Evolutionary conservation across 2,888 invertebrate species (phyloP), one percentile per base, ranked within the genome.

Genomic region (Agrotis ipsilon): DNA sequence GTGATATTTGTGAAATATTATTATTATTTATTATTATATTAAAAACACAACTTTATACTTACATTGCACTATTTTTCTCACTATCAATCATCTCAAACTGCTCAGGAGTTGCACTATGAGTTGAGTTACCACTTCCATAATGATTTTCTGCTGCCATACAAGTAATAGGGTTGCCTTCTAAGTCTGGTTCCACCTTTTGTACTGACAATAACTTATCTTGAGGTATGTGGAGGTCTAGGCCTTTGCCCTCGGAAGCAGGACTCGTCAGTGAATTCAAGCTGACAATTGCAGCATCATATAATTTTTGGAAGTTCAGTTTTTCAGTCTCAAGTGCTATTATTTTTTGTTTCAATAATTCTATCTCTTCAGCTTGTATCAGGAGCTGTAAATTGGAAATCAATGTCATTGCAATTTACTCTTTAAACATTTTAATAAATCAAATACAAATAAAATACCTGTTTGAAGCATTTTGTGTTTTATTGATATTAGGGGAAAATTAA

Each of bases 51-150:
- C 27, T 21, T 21, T 54, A 39, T 63, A 67, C 67, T 67, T 43
- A 93, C 96, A 90, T 88, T 62, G 88, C 90, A 88, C 92, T 93
- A 87, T 93, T 95, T 80, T 95, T 96, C 68, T 96, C 96, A 84
- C 92, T 96, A 64, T 97, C 97, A 79, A 97, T 97, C 84, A 97
- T 97, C 90, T 97, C 97, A 90, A 97, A 97, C 86, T 97, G 96
- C 81, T 97, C 97, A 0, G 97, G 97, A 1, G 97, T 97, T 1
- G 94, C 96, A 84, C 97, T 97, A 62, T 96, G 95, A 1, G 96
- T 96, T 0, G 97, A 96, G 71, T 95, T 89, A 0, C 93, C 93
- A 86, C 96, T 96, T 18, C 96, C 96, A 76, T 96, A 96, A 80
- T 96, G 96, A 79, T 96, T 96, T 73, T 96, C 96, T 3, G 92